A percentile compares a stretch with the other conserved stretches of the same genome.
These are phyloP conservation scores for Hepsetus odoe DNA, from an alignment of 2,113 vertebrate species.

Conservation along the genomic window DNA sequence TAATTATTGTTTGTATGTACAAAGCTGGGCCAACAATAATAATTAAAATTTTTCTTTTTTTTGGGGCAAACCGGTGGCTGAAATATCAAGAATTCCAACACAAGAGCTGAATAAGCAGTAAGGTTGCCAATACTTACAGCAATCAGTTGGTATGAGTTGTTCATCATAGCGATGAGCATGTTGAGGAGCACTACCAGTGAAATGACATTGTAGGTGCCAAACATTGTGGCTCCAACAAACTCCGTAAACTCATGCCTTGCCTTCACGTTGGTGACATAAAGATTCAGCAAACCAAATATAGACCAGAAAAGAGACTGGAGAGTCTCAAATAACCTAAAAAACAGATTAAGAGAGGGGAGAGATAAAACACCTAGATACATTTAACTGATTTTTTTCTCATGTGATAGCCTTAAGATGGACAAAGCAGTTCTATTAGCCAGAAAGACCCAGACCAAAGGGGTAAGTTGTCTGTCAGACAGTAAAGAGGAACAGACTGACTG, in stretches of 20 bases:
- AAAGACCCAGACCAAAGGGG: neutral
- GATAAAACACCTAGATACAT: constrained; percentile 24
- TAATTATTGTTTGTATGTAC: no score
- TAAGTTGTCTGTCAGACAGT: no score
- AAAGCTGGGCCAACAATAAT: no score
- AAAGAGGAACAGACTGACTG: no score
- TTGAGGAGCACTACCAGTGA: constrained; percentile 95
- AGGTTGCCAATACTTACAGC: constrained; percentile 76
- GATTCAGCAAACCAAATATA: constrained; percentile 90
- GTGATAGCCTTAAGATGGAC: neutral
- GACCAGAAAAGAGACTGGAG: constrained; percentile 98
- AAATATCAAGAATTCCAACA: no score
- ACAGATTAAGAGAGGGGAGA: constrained; percentile 12
- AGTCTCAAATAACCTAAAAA: constrained; percentile 90
- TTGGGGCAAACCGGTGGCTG: no score
- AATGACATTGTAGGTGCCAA: constrained; percentile 96
- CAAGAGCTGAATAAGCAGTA: no score
- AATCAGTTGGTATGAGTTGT: constrained; percentile 98
- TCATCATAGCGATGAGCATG: constrained; percentile 99
- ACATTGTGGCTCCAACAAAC: constrained; percentile 96
- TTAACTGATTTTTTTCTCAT: neutral
- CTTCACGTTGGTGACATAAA: constrained; percentile 96
- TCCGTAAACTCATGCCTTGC: constrained; percentile 96
- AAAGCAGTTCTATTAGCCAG: neutral
- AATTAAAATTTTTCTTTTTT: no score